Evolutionary conservation across 2,888 invertebrate genomes (phyloP), one percentile per base, ranked within the genome.

Genomic region (Ophioninae sp.): DNA sequence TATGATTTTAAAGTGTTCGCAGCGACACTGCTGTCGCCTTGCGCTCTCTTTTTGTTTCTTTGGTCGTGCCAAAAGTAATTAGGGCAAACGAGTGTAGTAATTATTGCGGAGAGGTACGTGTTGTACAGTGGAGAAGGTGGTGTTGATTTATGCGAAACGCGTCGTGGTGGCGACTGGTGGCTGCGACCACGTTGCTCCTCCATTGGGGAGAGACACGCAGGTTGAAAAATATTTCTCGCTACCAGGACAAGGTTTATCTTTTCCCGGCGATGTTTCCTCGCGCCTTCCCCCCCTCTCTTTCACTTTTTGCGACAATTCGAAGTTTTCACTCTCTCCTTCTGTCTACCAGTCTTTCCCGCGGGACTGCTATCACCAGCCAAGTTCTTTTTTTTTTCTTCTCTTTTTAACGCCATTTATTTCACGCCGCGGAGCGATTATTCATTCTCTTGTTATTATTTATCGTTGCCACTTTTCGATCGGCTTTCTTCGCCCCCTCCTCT

Each of bases 361-460:
- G 51, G 20, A 30, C 64, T 82, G 81, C 71, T 88, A 87, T 88
- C 86, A 75, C 78, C 20, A 39, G 67, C 75, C 86, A 80, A 82
- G 80, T 71, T 83, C 71, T 81, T 71, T 81, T 74, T 81, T 71
- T 82, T 68, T 69, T 87, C 76, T 75, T 81, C 69, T 83, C 65
- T 78, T 68, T 69, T 87, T 76, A 85, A 88, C 86, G 87, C 84
- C 86, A 87, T 88, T 90, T 88, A 90, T 90, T 90, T 90, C 89
- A 87, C 87, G 79, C 88, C 83, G 69, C 86, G 79, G 83, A 75
- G 86, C 88, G 87, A 89, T 88, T 89, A 90, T 87, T 91, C 90
- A 88, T 88, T 87, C 85, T 87, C 84, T 90, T 90, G 88, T 91
- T 90, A 90, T 92, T 91, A 92, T 91, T 92, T 92, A 91, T 91